Base-by-base conservation (phyloP, 2,888 invertebrate species). In the Hypercompe scribonia region DNA sequence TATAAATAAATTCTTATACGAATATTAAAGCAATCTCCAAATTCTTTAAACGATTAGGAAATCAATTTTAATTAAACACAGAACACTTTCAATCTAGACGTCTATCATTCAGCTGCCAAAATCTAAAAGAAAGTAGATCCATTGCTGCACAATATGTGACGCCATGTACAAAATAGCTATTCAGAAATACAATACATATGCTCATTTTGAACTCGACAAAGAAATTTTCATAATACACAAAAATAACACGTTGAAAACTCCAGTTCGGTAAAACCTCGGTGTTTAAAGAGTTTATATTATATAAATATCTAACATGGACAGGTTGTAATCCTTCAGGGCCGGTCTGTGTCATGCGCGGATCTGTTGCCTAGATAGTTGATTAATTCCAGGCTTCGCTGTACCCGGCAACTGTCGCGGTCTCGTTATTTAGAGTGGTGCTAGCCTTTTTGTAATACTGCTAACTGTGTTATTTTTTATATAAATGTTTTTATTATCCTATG, bases 311-410 rank as follows among this genome's bases (percentile, higher is more conserved):
- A 68, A 63, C 50, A 46, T 36, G 18, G 66, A 65, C 71, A 78
- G 72, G 69, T 65, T 78, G 81, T 82, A 82, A 82, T 82, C 82
- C 82, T 74, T 67, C 61, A 70, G 50, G 73, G 65, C 67, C 69
- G 74, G 73, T 64, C 50, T 13, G 46, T 31, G 72, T 78, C 82
- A 82, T 80, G 82, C 81, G 61, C 80, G 76, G 78, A 73, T 79
- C 71, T 73, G 70, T 46, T 76, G 67, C 65, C 74, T 73, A 72
- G 78, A 67, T 65, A 73, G 73, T 65, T 72, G 78, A 82, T 82
- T 82, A 80, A 75, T 78, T 71, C 73, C 64, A 65, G 46, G 28
- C 28, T 31, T 31, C 50, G 1, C 18, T 68, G 24, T 72, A 68
- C 39, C 5, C 42, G 63, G 72, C n/a, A 0, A 50, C 63, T 68